Evolutionary conservation across 2,888 invertebrate species (phyloP), one percentile per base, ranked within the genome.

Genomic region (Phlogophora meticulosa): DNA sequence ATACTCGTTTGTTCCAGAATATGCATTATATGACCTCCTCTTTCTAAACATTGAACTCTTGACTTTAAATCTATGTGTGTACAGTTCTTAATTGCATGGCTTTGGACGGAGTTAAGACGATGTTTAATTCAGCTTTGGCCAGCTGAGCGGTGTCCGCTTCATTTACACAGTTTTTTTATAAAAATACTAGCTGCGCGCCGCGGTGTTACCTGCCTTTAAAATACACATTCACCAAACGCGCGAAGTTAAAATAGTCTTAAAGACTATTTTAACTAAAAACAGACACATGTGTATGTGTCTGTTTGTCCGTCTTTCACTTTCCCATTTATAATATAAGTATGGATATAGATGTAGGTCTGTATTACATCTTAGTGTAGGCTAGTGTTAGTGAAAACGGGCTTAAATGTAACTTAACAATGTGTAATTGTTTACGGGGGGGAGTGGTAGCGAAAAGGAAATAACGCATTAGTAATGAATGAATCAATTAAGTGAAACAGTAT

Each of bases 91-190:
- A 24, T 79, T 7, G 17, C 13, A 58, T 24, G 46, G 7, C 2
- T 59, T 42, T 10, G 0, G 5, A n/a, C 22, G 13, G 42, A 17
- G 10, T 20, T 28, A 0, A 7, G 34, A 15, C 17, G 20, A 51
- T 74, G 65, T 57, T 62, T 43, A 55, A 78, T 81, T 78, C 52
- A 73, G 52, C 13, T 43, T 48, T 32, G 46, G n/a, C 32, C 24
- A 24, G 43, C 48, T 24, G 20, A 52, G 55, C 1, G 34, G 51
- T 38, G 24, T 51, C 48, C n/a, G n/a, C n/a, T n/a, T n/a, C n/a
- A n/a, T n/a, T n/a, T n/a, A n/a, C n/a, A n/a, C n/a, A n/a, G n/a
- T n/a, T n/a, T n/a, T n/a, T n/a, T n/a, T n/a, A n/a, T n/a, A n/a
- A n/a, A n/a, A n/a, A n/a, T n/a, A n/a, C n/a, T n/a, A n/a, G n/a